Evolutionary conservation across 2,888 invertebrate species (phyloP).

Genomic region (Caenorhabditis sulstoni): DNA sequence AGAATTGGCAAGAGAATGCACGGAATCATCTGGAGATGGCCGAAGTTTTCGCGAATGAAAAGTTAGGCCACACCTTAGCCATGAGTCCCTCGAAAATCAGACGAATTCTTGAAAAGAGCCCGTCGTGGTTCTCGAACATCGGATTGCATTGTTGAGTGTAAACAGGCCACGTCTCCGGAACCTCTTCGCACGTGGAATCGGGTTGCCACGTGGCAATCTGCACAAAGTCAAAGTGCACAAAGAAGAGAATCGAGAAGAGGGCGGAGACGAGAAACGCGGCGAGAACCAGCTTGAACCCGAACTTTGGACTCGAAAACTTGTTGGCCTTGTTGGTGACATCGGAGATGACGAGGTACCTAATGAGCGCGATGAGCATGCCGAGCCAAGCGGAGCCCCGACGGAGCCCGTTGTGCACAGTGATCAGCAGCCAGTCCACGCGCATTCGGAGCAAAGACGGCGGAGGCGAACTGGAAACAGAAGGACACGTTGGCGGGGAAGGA

Average conservation of each 20-base stretch:
- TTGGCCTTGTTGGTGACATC: conserved; percentile 8
- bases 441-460: conserved; percentile 11
- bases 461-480: conserved; percentile 12
- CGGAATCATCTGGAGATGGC: conserved; percentile 15
- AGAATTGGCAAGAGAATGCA: conserved; percentile 18
- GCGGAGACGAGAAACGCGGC: background rate
- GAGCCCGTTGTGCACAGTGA: conserved; percentile 12
- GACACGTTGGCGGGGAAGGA: too few species aligned
- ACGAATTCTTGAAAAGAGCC: background rate
- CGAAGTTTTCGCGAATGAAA: background rate
- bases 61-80: conserved; percentile 6
- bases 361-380: conserved; percentile 13
- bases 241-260: conserved; percentile 2
- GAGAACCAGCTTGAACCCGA: background rate
- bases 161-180: background rate
- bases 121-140: background rate
- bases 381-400: conserved; percentile 47
- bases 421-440: conserved; percentile 27
- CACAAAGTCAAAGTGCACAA: conserved; percentile 1
- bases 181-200: background rate
- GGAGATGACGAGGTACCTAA: conserved; percentile 23
- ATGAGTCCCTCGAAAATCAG: conserved; percentile 11
- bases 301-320: conserved; percentile 6
- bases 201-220: conserved; percentile 7
- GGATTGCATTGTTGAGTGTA: conserved; percentile 6